These are phyloP conservation scores for Glomeris marginata DNA, from an alignment of 2,888 invertebrate genomes.

Conservation along the genomic window DNA sequence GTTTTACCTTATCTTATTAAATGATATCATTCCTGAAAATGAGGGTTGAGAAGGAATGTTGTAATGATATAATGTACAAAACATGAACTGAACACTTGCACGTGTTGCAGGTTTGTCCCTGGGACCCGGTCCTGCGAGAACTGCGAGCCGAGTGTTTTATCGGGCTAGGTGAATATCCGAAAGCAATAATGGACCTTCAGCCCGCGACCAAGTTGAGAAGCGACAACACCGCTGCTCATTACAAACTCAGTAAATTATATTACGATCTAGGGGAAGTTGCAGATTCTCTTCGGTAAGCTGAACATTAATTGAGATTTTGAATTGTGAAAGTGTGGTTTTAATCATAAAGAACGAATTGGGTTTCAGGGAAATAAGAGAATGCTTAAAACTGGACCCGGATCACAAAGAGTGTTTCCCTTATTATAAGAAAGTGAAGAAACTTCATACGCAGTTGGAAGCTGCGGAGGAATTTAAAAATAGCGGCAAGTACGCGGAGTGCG, in stretches of 20 bases:
- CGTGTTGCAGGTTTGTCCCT: constrained; percentile 51
- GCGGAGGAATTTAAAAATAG: constrained; percentile 34
- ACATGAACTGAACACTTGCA: too few relatives aligned
- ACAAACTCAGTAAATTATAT: constrained; percentile 63
- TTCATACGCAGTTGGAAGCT: constrained; percentile 54
- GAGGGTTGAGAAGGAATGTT: neutral
- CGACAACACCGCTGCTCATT: constrained; percentile 79
- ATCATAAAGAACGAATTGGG: neutral
- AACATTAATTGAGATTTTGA: neutral
- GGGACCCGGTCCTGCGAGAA: constrained; percentile 70
- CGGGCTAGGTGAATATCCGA: constrained; percentile 56
- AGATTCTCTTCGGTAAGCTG: constrained; percentile 60
- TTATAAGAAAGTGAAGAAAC: constrained; percentile 89
- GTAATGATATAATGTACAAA: too few relatives aligned
- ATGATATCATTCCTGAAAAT: neutral
- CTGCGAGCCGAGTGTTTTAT: constrained; percentile 74
- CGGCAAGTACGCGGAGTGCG: constrained; percentile 49
- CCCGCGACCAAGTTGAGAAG: constrained; percentile 76
- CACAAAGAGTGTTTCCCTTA: constrained; percentile 90
- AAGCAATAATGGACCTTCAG: constrained; percentile 80
- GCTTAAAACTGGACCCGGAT: constrained; percentile 91
- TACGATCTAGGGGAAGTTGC: constrained; percentile 85
- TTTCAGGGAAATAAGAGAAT: constrained; percentile 76
- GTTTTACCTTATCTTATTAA: neutral
- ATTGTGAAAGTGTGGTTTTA: neutral